These are phyloP conservation scores for Eurypyga helias DNA, from an alignment of 2,113 vertebrate species.

Conservation along the genomic window DNA sequence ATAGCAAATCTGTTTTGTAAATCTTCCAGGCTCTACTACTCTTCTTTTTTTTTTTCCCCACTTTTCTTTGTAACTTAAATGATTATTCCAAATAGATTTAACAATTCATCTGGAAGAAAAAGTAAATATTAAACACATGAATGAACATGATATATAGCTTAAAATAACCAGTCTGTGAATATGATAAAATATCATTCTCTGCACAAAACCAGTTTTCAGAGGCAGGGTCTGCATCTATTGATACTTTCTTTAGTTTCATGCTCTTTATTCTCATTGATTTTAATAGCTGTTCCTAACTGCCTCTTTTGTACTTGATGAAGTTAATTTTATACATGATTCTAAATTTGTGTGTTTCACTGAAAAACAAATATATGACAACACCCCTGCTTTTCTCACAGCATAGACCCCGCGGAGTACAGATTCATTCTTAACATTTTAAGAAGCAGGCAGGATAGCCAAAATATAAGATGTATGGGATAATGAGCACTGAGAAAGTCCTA, in stretches of 20 bases:
- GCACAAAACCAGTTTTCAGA: neutral
- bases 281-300: neutral
- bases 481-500: neutral
- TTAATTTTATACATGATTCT: neutral
- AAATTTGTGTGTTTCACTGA: neutral
- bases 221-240: neutral
- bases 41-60: neutral
- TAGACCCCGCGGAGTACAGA: neutral
- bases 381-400: neutral
- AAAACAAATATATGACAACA: neutral
- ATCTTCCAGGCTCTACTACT: neutral
- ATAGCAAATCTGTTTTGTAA: neutral
- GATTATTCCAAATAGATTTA: neutral
- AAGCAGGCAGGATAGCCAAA: neutral
- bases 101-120: neutral
- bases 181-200: neutral
- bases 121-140: neutral
- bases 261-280: neutral
- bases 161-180: neutral
- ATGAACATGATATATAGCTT: neutral
- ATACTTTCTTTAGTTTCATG: neutral
- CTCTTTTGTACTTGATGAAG: neutral
- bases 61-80: neutral
- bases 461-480: neutral
- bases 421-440: neutral